Percentiles rank a stretch among this genome's conserved stretches.
phyloP scores from a whole-genome alignment of 2,888 invertebrate species.

The Scaptomyza caliginosa region DNA sequence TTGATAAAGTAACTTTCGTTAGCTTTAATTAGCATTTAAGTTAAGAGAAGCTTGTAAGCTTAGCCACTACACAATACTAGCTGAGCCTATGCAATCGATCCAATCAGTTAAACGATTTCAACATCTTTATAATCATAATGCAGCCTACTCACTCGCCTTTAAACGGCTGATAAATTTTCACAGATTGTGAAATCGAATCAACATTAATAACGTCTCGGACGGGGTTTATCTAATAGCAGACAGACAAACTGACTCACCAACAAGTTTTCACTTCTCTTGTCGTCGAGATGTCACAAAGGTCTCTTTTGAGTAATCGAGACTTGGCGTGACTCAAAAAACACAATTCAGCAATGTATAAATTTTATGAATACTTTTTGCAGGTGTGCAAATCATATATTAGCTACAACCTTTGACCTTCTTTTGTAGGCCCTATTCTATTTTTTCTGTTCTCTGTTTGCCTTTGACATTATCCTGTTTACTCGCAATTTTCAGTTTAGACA shows the following conservation, averaged over 20 bases:
- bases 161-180: conserved; percentile 58
- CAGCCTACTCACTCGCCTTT: conserved; percentile 36
- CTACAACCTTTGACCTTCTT: conserved; percentile 49
- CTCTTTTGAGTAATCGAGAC: conserved; percentile 37
- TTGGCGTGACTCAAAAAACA: conserved; percentile 38
- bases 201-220: conserved; percentile 15
- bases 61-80: too few relatives aligned
- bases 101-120: conserved; percentile 22
- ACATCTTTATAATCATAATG: conserved; percentile 21
- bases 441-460: conserved; percentile 14
- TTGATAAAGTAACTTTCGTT: too few relatives aligned
- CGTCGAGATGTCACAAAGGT: conserved; percentile 31
- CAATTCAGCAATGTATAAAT: conserved; percentile 18
- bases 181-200: conserved; percentile 68
- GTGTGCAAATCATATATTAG: neutral
- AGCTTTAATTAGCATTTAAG: too few relatives aligned
- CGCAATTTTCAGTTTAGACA: conserved; percentile 40
- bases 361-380: conserved; percentile 1
- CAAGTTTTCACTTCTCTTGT: conserved; percentile 47
- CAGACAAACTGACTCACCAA: conserved; percentile 40
- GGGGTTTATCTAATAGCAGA: conserved; percentile 15
- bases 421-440: neutral
- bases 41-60: too few relatives aligned
- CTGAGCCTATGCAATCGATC: neutral
- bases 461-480: conserved; percentile 57